Evolutionary conservation across 2,113 vertebrate genomes (phyloP), one percentile per base, ranked within the genome.

Genomic region (Spermophilus dauricus): DNA sequence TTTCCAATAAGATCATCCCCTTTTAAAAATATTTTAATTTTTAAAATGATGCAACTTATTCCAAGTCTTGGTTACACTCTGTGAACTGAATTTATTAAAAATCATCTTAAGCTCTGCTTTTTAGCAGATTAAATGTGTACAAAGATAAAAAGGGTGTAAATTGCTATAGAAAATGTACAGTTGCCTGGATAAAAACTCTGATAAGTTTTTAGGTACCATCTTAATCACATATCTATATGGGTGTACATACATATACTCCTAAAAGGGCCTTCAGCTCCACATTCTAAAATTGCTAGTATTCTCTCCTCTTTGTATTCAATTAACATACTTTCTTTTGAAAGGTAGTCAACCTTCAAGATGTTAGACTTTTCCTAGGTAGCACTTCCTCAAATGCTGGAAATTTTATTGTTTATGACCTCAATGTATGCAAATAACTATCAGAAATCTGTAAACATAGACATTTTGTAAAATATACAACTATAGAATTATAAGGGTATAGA

Each of bases 41-140:
- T 95, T 34, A 53, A 53, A 24, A 72, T 93, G 65, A 20, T 82
- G 17, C 83, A 63, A 24, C 83, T 76, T 77, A 72, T 76, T n/a
- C 45, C 16, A 81, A 51, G 48, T 30, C 8, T 42, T 94, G 8
- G 30, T 83, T 88, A 53, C 42, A 94, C 82, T 92, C 63, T 72
- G 5, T 95, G 51, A 84, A 89, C 20, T 53, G 26, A 83, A 45
- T 90, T 2, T 63, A 37, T 86, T 94, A 75, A 96, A 86, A 17
- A 58, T 77, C 11, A 18, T 77, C 58, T 61, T 84, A 69, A 83
- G 24, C 22, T 88, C 24, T 63, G 4, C 34, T 32, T 84, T 69
- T 13, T 65, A 90, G 32, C 56, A 81, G 63, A 73, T 81, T 32
- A 94, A 90, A 24, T 84, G 18, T 42, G 4, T 39, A 78, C 48